phyloP scores from a whole-genome alignment of 2,888 invertebrate species.

The Drosophila hamatofila region DNA sequence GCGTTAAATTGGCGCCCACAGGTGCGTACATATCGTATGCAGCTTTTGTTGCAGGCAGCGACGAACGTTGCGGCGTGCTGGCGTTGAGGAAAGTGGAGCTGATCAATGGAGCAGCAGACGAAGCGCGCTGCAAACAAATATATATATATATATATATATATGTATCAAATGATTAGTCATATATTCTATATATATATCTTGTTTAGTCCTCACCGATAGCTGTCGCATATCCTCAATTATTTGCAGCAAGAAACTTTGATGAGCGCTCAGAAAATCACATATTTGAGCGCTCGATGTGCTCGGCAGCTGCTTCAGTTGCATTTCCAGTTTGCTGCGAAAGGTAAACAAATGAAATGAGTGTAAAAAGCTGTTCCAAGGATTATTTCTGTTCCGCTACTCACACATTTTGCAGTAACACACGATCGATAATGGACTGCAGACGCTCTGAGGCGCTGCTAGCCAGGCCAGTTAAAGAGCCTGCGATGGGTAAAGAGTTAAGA shows the following conservation, averaged over 20 bases:
- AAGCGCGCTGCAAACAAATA: conserved; percentile 38
- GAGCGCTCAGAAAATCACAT: conserved; percentile 79
- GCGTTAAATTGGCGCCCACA: conserved; percentile 70
- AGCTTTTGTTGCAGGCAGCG: conserved; percentile 9
- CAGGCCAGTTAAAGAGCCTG: conserved; percentile 75
- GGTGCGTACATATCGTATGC: conserved; percentile 54
- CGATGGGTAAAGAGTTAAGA: background rate
- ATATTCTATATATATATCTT: background rate
- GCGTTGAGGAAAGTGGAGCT: conserved; percentile 76
- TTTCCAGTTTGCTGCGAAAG: conserved; percentile 77
- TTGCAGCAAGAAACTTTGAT: conserved; percentile 80
- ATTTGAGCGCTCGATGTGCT: conserved; percentile 78
- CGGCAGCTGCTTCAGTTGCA: conserved; percentile 72
- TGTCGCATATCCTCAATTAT: conserved; percentile 84
- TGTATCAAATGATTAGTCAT: background rate
- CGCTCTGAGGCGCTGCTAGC: conserved; percentile 78
- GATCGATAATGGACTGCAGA: conserved; percentile 82
- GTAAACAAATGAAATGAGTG: background rate
- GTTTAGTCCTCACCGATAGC: conserved; percentile 73
- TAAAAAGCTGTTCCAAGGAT: background rate
- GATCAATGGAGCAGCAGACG: conserved; percentile 57
- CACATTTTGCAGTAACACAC: conserved; percentile 79
- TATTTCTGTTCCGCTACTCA: conserved; percentile 47
- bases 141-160: background rate
- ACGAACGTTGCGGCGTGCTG: conserved; percentile 83